Evolutionary conservation across 2,888 invertebrate genomes (phyloP), one percentile per base, ranked within the genome.

Genomic region (Amblyjoppa proteus): DNA sequence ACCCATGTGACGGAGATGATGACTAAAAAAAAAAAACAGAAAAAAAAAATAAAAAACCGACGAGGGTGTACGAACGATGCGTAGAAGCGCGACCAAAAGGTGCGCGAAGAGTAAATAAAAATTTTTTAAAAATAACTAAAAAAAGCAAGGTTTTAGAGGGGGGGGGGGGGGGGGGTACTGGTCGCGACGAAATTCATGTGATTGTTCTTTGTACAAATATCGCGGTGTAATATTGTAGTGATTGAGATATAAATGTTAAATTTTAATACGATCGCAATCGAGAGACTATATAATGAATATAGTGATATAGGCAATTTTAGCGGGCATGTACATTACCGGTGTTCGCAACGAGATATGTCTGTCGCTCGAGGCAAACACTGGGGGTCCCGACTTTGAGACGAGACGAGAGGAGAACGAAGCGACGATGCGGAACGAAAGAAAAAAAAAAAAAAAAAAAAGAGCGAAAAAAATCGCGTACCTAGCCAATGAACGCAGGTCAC

Each of bases 201-300:
- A 95, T 95, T 95, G 95, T 95, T 95, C 95, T 95, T 95, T 95
- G 95, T 95, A 95, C 95, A 95, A 95, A 95, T 95, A 92, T 93
- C 92, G 93, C 92, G 93, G 92, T 94, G 94, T 94, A 94, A 93
- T 93, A 93, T 94, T 94, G 94, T 94, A 94, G 94, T 93, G 93
- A 94, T 93, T 92, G 93, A 93, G 90, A 93, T 93, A 94, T 93
- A 92, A 94, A 94, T 94, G 94, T 94, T 94, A 93, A 94, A 94
- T 94, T 94, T 94, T 94, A 94, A 94, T 94, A 94, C 93, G 91
- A 92, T 94, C 92, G 93, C 94, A 93, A 93, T 92, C 91, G 92
- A 93, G 87, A 87, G 92, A 93, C 92, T 92, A 91, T 93, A 88
- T 75, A 83, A 87, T 88, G 88, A 89, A 89, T 90, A 90, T 91